A percentile compares a stretch with the other conserved stretches of the same genome.
These are phyloP conservation scores for Tinea pellionella DNA, from an alignment of 2,888 invertebrate genomes.

Conservation along the genomic window DNA sequence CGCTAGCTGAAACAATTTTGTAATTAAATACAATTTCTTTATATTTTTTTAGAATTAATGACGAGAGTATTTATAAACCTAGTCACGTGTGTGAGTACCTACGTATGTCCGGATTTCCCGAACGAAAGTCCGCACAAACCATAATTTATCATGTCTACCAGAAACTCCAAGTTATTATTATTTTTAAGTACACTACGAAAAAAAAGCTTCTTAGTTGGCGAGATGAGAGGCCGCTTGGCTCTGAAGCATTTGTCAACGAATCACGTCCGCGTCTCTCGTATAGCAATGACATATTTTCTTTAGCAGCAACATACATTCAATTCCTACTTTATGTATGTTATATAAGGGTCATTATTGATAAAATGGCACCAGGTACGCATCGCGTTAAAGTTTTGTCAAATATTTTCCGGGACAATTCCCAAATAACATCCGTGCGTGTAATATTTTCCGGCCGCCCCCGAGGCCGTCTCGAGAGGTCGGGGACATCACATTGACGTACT, in stretches of 20 bases:
- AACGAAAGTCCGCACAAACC: slow-evolving; percentile 19
- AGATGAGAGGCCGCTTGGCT: slow-evolving; percentile 20
- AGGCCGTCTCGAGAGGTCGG: slow-evolving; percentile 20
- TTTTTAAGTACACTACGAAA: slow-evolving; percentile 35
- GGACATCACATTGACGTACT: slow-evolving; percentile 14
- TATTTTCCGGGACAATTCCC: slow-evolving; percentile 35
- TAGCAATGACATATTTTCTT: slow-evolving; percentile 5
- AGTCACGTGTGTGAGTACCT: background rate
- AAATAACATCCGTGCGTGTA: slow-evolving; percentile 40
- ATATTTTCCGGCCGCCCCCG: slow-evolving; percentile 32
- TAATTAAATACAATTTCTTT: too few relatives aligned
- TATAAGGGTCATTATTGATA: slow-evolving; percentile 25
- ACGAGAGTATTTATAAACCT: background rate
- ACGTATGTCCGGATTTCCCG: slow-evolving; percentile 23
- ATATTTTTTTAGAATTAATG: background rate
- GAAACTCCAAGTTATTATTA: slow-evolving; percentile 30
- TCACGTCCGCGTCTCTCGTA: slow-evolving; percentile 30
- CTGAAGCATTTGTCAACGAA: slow-evolving; percentile 48
- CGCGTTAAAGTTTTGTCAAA: slow-evolving; percentile 41
- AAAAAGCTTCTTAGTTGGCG: slow-evolving; percentile 29
- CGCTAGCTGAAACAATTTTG: too few relatives aligned
- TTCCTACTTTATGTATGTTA: background rate
- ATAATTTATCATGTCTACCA: slow-evolving; percentile 30
- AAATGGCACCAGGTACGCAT: slow-evolving; percentile 18
- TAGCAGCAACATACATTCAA: background rate